A percentile compares a stretch with the other conserved stretches of the same genome.
Conservation (phyloP, 1,140 invertebrate genomes). For the Sycophila sp. region DNA sequence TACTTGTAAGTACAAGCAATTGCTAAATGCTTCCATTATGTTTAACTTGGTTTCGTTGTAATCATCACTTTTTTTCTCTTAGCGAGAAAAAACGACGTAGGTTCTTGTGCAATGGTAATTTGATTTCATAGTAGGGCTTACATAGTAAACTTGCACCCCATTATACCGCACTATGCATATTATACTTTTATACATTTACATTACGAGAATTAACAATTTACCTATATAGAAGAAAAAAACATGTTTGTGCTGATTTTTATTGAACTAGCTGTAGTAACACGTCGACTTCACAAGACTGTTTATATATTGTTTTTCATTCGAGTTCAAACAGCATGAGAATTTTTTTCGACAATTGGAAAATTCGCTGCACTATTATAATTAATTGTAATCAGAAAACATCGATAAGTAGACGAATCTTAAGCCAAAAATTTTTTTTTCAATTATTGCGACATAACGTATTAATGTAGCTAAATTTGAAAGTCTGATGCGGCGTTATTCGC, state of each 20-base stretch:
- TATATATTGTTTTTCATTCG: conserved; percentile 1
- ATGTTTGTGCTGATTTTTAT: conserved; percentile 10
- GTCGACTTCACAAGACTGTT: conserved; percentile 23
- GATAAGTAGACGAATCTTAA: conserved; percentile 31
- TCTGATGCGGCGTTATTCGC: conserved; percentile 20
- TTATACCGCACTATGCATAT: conserved; percentile 3
- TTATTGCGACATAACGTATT: background rate
- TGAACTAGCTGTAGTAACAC: conserved; percentile 24
- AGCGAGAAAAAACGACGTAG: background rate
- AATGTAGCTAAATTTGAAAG: conserved; percentile 30
- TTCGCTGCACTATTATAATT: background rate
- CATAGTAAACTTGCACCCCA: background rate
- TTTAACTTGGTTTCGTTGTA: conserved; percentile 8
- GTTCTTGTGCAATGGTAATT: conserved; percentile 34
- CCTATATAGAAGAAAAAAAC: background rate
- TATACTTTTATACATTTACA: conserved; percentile 19
- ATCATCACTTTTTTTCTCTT: conserved; percentile 1
- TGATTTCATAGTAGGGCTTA: conserved; percentile 12
- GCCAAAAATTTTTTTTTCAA: conserved; percentile 24
- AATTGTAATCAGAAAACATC: conserved; percentile 12
- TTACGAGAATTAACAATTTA: background rate
- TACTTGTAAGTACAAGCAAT: conserved; percentile 20
- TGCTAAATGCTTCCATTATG: conserved; percentile 19
- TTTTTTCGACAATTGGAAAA: conserved; percentile 4
- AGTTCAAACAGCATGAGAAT: background rate